phyloP scores from a whole-genome alignment of 2,113 vertebrate genomes.

The Bos indicus region DNA sequence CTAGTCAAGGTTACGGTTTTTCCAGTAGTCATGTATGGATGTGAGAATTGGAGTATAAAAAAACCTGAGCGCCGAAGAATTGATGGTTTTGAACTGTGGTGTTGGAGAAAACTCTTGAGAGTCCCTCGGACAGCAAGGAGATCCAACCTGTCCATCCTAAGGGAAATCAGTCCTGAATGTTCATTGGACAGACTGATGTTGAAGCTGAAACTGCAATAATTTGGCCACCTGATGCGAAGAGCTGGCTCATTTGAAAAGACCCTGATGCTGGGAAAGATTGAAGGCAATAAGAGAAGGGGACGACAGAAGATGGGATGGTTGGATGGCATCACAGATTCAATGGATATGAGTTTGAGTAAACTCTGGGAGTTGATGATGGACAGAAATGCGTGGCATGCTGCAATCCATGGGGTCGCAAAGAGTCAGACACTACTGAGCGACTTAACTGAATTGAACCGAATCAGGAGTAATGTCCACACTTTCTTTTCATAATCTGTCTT shows the following conservation, averaged over 20 bases:
- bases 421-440: neutral
- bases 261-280: neutral
- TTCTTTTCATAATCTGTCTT: neutral
- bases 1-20: neutral
- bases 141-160: neutral
- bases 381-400: neutral
- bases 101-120: neutral
- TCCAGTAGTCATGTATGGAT: neutral
- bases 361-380: neutral
- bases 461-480: neutral
- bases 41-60: neutral
- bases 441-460: neutral
- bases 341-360: neutral
- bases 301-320: neutral
- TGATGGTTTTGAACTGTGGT: neutral
- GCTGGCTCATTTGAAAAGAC: neutral
- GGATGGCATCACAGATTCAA: neutral
- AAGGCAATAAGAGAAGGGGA: neutral
- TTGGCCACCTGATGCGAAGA: neutral
- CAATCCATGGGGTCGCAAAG: neutral
- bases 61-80: accelerated
- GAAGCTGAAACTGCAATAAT: neutral
- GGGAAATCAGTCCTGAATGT: neutral
- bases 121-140: neutral
- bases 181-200: neutral